Percentiles rank a stretch among this genome's conserved stretches.
Evolutionary conservation across 2,888 invertebrate genomes (phyloP).

Genomic region (Rhagophthalmus giganteus): DNA sequence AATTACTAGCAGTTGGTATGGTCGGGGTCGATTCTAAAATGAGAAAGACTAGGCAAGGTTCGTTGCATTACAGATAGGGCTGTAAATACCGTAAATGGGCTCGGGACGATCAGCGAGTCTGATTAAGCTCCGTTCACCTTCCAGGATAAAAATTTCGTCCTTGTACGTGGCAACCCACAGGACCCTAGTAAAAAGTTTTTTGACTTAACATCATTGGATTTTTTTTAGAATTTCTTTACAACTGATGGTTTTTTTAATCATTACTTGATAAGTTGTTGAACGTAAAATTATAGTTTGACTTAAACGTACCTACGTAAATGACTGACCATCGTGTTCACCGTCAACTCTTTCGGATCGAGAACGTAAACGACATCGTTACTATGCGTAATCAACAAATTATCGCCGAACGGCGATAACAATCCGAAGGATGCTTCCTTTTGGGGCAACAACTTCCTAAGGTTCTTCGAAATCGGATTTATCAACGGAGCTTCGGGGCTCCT

Average conservation of each 20-base stretch:
- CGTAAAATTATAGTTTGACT: too few species aligned
- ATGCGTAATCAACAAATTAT: constrained; percentile 75
- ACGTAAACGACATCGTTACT: constrained; percentile 72
- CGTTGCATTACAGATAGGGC: background rate
- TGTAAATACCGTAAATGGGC: constrained; percentile 47
- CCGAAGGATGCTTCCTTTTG: constrained; percentile 66
- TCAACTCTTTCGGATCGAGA: constrained; percentile 71
- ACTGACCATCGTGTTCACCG: constrained; percentile 67
- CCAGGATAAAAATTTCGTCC: constrained; percentile 81
- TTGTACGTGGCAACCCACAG: constrained; percentile 64
- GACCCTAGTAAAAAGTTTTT: too few species aligned
- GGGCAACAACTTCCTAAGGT: constrained; percentile 49
- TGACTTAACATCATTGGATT: too few species aligned
- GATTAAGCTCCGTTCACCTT: constrained; percentile 75
- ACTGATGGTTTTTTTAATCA: background rate
- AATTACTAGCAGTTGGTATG: constrained; percentile 21
- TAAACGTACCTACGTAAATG: constrained; percentile 63
- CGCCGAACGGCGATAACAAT: constrained; percentile 66
- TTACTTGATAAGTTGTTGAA: too few species aligned
- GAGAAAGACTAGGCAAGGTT: too few species aligned
- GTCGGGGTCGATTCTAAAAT: constrained; percentile 11
- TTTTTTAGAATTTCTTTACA: too few species aligned
- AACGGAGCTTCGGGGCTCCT: constrained; percentile 66
- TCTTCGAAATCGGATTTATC: constrained; percentile 66
- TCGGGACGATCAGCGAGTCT: constrained; percentile 79